Base-by-base conservation (phyloP, 2,797 vertebrate genomes). In the Xenopus petersii region DNA sequence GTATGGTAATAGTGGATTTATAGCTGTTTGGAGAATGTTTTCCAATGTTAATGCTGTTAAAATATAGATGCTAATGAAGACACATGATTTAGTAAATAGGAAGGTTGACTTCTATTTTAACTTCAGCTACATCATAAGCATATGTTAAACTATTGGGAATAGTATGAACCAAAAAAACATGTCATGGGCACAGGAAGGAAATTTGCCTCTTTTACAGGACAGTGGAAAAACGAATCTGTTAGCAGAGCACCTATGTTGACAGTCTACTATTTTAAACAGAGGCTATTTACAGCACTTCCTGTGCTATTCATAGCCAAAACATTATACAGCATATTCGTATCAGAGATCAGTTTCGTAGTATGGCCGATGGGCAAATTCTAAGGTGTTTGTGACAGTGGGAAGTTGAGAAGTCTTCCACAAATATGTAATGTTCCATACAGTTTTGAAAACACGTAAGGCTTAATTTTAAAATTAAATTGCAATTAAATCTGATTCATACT, bases 211-310 rank as follows among this genome's bases (percentile, higher is more conserved):
- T 79, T 70, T 58, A 70, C 36, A 66, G 54, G 47, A 36, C 62
- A 42, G 47, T 74, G 71, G 71, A 70, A 79, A 79, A 74, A 66
- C 74, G 1, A 51, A 79, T 72, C 64, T 46, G 67, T 79, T 70
- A 79, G 74, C 62, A 65, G 61, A 74, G 71, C 62, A 79, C 62
- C 67, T 60, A 60, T 79, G 77, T 62, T 79, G 77, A 79, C 77
- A 74, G 67, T 64, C 47, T 74, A 62, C 71, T 70, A 73, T 74
- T 70, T 74, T 69, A 69, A 65, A 55, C 46, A 47, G 71, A 51
- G 64, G 56, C 71, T 79, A 79, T 79, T 79, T 79, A 70, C 67
- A 74, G 71, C 61, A 70, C 60, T 79, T 79, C 77, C 77, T 79
- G 71, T 74, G 26, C 71, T 79, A 79, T 79, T 61, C 56, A 61